Evolutionary conservation across 1,140 invertebrate genomes (phyloP).

Genomic region (Trinorchestia longiramus): DNA sequence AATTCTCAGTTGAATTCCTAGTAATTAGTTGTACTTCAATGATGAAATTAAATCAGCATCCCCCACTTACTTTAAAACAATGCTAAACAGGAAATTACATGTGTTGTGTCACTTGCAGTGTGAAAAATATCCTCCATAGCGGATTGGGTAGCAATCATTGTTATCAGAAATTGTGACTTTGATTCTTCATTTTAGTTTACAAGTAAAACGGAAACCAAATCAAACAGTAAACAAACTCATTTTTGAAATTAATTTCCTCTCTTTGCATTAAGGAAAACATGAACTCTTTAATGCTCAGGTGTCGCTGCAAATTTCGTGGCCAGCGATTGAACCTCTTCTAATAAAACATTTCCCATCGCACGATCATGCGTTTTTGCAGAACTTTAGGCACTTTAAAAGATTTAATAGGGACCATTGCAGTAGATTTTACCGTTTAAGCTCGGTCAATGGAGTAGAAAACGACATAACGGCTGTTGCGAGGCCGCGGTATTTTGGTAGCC

Average conservation of each 20-base stretch:
- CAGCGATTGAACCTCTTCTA: background rate
- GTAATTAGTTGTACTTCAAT: too few relatives aligned
- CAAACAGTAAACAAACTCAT: too few relatives aligned
- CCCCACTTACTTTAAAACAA: too few relatives aligned
- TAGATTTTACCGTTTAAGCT: background rate
- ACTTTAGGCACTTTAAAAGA: background rate
- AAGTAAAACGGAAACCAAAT: too few relatives aligned
- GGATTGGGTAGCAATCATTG: background rate
- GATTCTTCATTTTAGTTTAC: too few relatives aligned
- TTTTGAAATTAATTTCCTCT: background rate
- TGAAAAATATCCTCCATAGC: too few relatives aligned
- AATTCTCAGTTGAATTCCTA: too few relatives aligned
- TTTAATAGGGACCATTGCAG: background rate
- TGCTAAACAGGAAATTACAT: too few relatives aligned
- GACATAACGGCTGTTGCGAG: background rate
- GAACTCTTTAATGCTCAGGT: background rate
- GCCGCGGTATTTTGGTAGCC: background rate
- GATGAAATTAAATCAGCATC: too few relatives aligned
- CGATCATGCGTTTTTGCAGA: background rate
- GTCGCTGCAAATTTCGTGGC: background rate
- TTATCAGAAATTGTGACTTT: background rate
- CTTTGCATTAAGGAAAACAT: background rate
- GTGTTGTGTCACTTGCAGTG: too few relatives aligned
- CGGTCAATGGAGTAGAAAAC: background rate
- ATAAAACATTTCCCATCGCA: background rate